phyloP scores from a whole-genome alignment of 2,888 invertebrate genomes.

The Gastracanthus pulcherrimus region DNA sequence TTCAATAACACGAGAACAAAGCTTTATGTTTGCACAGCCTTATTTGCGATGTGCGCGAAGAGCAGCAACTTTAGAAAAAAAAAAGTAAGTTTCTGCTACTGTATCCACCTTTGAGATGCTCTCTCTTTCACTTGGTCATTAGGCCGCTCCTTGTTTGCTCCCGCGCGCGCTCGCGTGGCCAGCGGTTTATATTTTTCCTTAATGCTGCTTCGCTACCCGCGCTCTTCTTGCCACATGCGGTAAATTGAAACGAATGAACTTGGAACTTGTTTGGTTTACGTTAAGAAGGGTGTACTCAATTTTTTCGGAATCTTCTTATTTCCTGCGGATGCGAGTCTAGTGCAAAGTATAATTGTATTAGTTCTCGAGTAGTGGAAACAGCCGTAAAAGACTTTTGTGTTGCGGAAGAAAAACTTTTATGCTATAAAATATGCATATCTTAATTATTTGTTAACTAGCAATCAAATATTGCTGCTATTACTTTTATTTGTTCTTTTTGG shows the following conservation, averaged over 20 bases:
- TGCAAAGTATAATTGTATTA: neutral
- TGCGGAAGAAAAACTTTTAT: neutral
- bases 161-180: neutral
- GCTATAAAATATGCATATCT: neutral
- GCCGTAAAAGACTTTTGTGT: too few species aligned
- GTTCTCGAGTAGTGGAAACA: neutral
- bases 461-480: too few species aligned
- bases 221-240: neutral
- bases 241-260: neutral
- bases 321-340: neutral
- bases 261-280: neutral
- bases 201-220: neutral
- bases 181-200: neutral
- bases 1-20: neutral
- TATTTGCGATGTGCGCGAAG: neutral
- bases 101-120: neutral
- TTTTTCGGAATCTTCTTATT: neutral
- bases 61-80: neutral
- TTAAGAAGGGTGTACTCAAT: neutral
- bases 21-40: neutral
- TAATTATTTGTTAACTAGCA: too few species aligned
- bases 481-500: too few species aligned
- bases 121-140: neutral
- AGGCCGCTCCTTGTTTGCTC: neutral
- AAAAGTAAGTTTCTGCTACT: neutral